These are phyloP conservation scores for Pecten maximus DNA, from an alignment of 2,888 invertebrate genomes.

Conservation along the genomic window DNA sequence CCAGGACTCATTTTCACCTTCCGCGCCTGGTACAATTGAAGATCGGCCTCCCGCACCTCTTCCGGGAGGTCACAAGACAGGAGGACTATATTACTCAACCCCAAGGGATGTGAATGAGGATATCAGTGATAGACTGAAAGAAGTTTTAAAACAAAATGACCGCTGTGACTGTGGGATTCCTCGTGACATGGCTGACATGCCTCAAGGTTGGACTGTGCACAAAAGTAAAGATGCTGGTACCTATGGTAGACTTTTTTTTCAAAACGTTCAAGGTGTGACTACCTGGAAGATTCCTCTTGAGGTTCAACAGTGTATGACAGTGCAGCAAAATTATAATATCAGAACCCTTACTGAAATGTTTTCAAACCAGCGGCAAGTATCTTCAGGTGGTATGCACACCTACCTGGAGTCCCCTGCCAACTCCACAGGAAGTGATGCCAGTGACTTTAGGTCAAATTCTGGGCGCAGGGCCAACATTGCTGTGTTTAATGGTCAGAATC, in stretches of 20 bases:
- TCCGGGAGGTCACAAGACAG: slow-evolving; percentile 40
- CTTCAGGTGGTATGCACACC: not conserved
- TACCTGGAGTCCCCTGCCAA: not conserved
- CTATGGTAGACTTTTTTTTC: slow-evolving; percentile 67
- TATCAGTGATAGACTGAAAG: slow-evolving; percentile 65
- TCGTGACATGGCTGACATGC: slow-evolving; percentile 66
- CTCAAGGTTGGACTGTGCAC: slow-evolving; percentile 72
- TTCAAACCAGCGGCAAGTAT: not conserved
- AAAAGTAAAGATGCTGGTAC: slow-evolving; percentile 67
- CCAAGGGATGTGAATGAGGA: slow-evolving; percentile 65
- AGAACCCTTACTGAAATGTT: slow-evolving; percentile 42
- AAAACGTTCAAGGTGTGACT: slow-evolving; percentile 66
- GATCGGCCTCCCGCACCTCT: slow-evolving; percentile 63
- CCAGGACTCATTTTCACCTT: slow-evolving; percentile 44
- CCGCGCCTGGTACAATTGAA: slow-evolving; percentile 44
- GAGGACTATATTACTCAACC: slow-evolving; percentile 65
- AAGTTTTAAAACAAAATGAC: slow-evolving; percentile 67
- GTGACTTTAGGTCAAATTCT: not conserved
- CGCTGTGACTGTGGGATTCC: slow-evolving; percentile 74
- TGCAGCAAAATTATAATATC: slow-evolving; percentile 54
- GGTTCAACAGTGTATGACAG: slow-evolving; percentile 63
- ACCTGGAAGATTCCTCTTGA: slow-evolving; percentile 69
- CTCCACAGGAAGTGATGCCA: not conserved
- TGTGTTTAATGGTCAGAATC: not conserved
- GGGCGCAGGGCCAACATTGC: not conserved